Percentiles rank a stretch among this genome's conserved stretches.
Conservation (phyloP, 1,140 invertebrate genomes). For the Nomia melanderi region DNA sequence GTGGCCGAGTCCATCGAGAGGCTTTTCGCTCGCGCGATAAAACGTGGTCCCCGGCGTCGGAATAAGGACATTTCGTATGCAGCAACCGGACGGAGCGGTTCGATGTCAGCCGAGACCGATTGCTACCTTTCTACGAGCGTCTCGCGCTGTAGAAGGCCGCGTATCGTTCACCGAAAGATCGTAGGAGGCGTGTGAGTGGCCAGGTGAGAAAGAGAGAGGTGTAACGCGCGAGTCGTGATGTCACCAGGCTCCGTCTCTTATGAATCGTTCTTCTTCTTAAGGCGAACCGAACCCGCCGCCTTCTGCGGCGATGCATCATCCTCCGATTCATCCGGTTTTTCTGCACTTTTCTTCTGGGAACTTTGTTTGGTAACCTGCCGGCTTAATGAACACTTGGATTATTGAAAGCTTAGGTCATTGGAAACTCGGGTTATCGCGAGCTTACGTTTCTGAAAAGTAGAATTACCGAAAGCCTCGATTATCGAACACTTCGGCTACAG, state of each 20-base stretch:
- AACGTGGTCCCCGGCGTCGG: no score
- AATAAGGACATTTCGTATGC: neutral
- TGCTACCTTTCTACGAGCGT: constrained; percentile 1
- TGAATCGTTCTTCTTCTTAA: constrained; percentile 23
- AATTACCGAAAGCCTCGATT: no score
- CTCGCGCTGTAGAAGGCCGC: constrained; percentile 1
- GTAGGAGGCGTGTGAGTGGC: constrained; percentile 19
- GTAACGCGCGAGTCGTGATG: constrained; percentile 36
- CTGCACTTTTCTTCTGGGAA: no score
- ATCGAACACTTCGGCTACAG: no score
- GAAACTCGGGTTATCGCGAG: no score
- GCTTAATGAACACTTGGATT: no score
- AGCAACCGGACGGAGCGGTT: neutral
- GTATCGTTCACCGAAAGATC: constrained; percentile 9
- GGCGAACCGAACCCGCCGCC: neutral
- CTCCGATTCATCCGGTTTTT: neutral
- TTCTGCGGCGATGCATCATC: neutral
- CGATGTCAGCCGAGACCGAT: neutral
- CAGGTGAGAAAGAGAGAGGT: neutral
- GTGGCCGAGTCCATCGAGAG: no score
- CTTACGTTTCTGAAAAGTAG: no score
- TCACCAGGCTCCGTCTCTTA: constrained; percentile 22
- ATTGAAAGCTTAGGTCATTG: no score
- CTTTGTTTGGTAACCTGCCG: no score
- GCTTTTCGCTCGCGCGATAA: no score